These are phyloP conservation scores for Drosophila niveifrons DNA, from an alignment of 2,888 invertebrate species.

Conservation along the genomic window DNA sequence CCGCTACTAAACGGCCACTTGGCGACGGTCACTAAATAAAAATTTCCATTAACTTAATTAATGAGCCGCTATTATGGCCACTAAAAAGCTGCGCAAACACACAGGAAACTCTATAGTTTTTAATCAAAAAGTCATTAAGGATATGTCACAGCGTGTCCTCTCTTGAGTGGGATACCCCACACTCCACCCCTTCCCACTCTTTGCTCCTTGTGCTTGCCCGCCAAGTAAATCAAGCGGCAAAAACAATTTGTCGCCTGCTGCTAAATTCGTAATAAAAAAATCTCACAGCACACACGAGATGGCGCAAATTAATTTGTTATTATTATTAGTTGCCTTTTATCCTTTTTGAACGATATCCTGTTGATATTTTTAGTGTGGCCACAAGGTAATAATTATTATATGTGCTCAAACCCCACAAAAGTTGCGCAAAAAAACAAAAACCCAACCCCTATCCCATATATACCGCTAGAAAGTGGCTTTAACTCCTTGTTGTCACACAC, in stretches of 20 bases:
- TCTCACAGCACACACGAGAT: constrained; percentile 56
- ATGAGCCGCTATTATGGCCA: constrained; percentile 72
- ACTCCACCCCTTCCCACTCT: neutral
- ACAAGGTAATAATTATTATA: constrained; percentile 69
- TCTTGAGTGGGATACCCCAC: constrained; percentile 12
- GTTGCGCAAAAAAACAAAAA: neutral
- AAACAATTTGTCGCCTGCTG: constrained; percentile 79
- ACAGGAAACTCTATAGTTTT: constrained; percentile 74
- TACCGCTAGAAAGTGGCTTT: constrained; percentile 27
- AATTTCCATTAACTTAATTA: constrained; percentile 81
- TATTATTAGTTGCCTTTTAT: constrained; percentile 62
- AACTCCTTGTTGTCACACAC: constrained; percentile 60
- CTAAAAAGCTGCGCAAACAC: constrained; percentile 64
- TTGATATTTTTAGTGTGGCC: constrained; percentile 71
- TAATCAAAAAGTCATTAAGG: constrained; percentile 76
- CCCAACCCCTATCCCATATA: constrained; percentile 51
- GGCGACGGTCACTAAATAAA: constrained; percentile 62
- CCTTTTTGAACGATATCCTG: constrained; percentile 68
- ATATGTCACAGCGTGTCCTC: constrained; percentile 68
- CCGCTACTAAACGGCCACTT: constrained; percentile 40
- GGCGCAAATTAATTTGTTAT: constrained; percentile 68
- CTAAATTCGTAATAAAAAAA: constrained; percentile 75
- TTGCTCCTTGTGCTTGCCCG: neutral
- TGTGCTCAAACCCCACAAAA: constrained; percentile 26
- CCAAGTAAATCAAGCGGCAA: constrained; percentile 69